Evolutionary conservation across 2,888 invertebrate species (phyloP).

Genomic region (Leptinotarsa rubiginosa): DNA sequence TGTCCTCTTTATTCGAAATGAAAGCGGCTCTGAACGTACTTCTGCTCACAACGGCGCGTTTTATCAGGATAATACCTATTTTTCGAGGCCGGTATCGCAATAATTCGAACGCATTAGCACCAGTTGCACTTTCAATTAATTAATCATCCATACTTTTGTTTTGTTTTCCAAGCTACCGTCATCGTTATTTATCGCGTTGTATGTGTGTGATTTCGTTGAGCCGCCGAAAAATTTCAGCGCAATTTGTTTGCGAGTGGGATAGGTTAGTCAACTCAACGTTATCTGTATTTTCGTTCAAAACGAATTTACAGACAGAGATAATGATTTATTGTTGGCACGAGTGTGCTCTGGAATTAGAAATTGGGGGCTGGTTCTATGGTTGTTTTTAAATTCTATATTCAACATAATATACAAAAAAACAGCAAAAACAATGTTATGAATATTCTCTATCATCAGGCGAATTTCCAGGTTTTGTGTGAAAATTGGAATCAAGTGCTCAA

Average conservation of each 20-base stretch:
- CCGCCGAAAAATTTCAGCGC: conserved; percentile 42
- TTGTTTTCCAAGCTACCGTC: conserved; percentile 30
- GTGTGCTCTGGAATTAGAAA: neutral
- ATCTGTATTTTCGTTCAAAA: conserved; percentile 42
- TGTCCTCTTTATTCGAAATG: neutral
- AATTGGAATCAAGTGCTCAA: too few species aligned
- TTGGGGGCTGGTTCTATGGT: neutral
- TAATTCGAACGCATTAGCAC: conserved; percentile 22
- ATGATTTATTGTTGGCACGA: conserved; percentile 19
- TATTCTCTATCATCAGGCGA: too few species aligned
- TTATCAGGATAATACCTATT: conserved; percentile 2
- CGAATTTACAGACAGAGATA: conserved; percentile 30
- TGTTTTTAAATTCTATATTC: too few species aligned
- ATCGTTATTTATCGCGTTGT: conserved; percentile 30
- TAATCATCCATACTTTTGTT: conserved; percentile 31
- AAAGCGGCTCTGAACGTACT: neutral
- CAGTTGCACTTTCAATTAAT: conserved; percentile 27
- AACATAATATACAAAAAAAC: too few species aligned
- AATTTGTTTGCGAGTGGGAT: conserved; percentile 51
- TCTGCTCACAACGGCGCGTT: conserved; percentile 6
- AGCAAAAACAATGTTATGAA: too few species aligned
- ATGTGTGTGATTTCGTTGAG: conserved; percentile 24
- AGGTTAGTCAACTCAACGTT: conserved; percentile 53
- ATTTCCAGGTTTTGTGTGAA: too few species aligned
- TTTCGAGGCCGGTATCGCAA: conserved; percentile 2